phyloP scores from a whole-genome alignment of 2,888 invertebrate species.

The Eupithecia pulchellata region DNA sequence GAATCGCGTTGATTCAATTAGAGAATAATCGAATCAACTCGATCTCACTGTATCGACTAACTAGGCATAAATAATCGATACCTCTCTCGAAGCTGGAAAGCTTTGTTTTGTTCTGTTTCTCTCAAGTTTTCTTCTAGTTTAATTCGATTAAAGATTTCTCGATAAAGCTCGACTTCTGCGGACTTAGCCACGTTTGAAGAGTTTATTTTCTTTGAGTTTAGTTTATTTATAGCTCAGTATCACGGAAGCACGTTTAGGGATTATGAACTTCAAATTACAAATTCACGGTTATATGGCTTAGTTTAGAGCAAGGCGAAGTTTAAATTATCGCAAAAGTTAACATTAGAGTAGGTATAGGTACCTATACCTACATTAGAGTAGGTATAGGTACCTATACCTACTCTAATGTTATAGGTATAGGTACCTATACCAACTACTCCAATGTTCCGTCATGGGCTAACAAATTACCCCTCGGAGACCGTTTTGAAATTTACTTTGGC shows the following conservation, averaged over 20 bases:
- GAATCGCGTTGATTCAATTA: constrained; percentile 9
- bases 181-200: constrained; percentile 8
- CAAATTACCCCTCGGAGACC: constrained; percentile 9
- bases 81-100: background rate
- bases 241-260: background rate
- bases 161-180: constrained; percentile 22
- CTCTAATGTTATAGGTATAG: too few relatives aligned
- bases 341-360: too few relatives aligned
- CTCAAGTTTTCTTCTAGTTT: constrained; percentile 10
- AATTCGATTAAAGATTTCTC: constrained; percentile 36
- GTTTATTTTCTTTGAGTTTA: background rate
- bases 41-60: background rate
- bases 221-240: background rate
- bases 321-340: background rate
- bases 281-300: background rate
- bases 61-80: background rate
- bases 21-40: constrained; percentile 6
- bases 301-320: background rate
- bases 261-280: background rate
- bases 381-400: too few relatives aligned
- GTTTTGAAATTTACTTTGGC: constrained; percentile 11
- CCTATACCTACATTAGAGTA: too few relatives aligned
- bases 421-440: too few relatives aligned
- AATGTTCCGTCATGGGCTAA: background rate
- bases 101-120: constrained; percentile 6